phyloP scores from a whole-genome alignment of 2,113 vertebrate genomes.

The Sinocyclocheilus maitianheensis region DNA sequence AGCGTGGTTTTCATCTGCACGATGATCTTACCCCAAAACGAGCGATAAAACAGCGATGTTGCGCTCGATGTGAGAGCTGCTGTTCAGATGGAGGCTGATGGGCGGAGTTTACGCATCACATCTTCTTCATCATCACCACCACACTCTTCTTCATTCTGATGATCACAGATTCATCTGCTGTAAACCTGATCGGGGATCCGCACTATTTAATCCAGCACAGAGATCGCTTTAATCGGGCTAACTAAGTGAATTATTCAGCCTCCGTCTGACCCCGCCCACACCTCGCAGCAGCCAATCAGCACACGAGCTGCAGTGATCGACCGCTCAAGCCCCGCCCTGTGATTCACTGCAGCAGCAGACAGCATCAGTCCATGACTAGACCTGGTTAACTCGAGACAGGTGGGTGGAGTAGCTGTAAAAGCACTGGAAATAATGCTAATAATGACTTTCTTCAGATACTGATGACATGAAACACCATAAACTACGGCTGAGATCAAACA shows the following conservation, averaged over 20 bases:
- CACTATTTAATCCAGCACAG: neutral
- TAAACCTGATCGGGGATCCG: neutral
- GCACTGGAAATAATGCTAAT: neutral
- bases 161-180: neutral
- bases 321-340: neutral
- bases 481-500: neutral
- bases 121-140: neutral
- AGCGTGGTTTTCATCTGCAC: too few species aligned
- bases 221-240: neutral
- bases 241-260: neutral
- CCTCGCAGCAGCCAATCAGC: neutral
- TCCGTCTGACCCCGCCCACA: neutral
- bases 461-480: neutral
- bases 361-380: neutral
- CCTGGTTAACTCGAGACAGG: neutral
- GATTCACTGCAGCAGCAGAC: slow-evolving; percentile 13
- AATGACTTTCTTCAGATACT: too few species aligned
- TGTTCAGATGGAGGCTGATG: neutral
- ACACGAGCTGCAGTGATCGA: neutral
- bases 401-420: neutral
- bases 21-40: neutral
- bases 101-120: slow-evolving; percentile 21
- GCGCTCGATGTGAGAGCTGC: neutral
- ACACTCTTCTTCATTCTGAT: neutral
- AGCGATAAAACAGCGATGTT: slow-evolving; percentile 5